These are phyloP conservation scores for Lycopodina hypogea DNA, from an alignment of 37 sponge, comb jelly and placozoan genomes.

Conservation along the genomic window DNA sequence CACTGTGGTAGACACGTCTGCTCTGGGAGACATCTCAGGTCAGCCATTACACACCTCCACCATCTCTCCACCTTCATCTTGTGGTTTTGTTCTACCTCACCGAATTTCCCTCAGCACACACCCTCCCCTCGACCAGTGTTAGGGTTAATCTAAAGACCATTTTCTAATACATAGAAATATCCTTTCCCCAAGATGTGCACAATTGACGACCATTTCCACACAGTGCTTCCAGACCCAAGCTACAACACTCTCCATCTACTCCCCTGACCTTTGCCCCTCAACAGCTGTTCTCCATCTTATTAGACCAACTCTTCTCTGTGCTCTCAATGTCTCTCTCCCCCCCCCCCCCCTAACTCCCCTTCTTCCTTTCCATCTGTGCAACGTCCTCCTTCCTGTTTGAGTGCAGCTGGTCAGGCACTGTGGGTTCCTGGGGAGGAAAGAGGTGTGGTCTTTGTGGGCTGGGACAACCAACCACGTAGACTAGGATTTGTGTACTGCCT, in stretches of 20 bases:
- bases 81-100: too few species aligned
- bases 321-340: too few species aligned
- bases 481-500: slow-evolving; percentile 77
- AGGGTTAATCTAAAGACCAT: background rate
- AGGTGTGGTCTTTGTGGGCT: slow-evolving; percentile 80
- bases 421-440: slow-evolving; percentile 46
- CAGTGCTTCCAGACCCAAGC: too few species aligned
- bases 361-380: background rate
- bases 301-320: background rate
- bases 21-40: slow-evolving; percentile 63
- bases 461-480: slow-evolving; percentile 69
- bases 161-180: too few species aligned
- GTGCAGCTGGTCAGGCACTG: slow-evolving; percentile 40
- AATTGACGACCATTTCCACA: too few species aligned
- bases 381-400: background rate
- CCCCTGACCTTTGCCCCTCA: too few species aligned
- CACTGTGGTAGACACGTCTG: slow-evolving; percentile 19
- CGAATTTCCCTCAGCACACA: too few species aligned
- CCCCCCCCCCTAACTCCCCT: background rate
- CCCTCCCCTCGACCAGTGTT: background rate
- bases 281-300: too few species aligned
- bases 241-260: background rate
- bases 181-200: too few species aligned
- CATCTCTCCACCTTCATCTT: background rate
- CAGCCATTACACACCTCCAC: background rate